phyloP scores from a whole-genome alignment of 2,113 vertebrate species.

The Chaetodon trifascialis region DNA sequence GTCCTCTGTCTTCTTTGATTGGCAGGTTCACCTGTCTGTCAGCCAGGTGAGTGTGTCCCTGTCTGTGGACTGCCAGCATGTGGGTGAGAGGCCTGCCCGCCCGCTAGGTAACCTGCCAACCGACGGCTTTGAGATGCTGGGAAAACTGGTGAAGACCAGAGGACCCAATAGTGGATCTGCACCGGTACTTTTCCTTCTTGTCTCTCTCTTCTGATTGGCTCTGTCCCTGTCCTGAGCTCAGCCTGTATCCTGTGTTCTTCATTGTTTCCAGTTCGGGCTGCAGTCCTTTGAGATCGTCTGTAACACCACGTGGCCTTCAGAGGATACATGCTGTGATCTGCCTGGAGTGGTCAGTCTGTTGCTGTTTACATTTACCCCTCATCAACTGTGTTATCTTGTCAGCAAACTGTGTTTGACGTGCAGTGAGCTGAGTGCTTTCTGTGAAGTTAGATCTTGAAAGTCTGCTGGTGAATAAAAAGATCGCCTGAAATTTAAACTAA shows the following conservation, averaged over 20 bases:
- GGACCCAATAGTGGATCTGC: constrained; percentile 91
- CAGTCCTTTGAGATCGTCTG: constrained; percentile 91
- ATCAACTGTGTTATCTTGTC: not conserved
- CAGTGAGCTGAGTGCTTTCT: too few species aligned
- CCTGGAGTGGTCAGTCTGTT: constrained; percentile 86
- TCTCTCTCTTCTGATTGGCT: not conserved
- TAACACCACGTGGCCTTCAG: constrained; percentile 86
- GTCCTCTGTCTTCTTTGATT: constrained; percentile 21
- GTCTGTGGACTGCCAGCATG: constrained; percentile 91
- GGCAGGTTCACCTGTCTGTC: constrained; percentile 91
- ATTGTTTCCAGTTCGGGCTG: constrained; percentile 88
- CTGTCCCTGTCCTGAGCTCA: not conserved
- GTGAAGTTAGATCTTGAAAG: too few species aligned
- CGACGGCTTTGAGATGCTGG: constrained; percentile 90
- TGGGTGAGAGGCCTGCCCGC: constrained; percentile 86
- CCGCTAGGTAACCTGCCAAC: constrained; percentile 84
- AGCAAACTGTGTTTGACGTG: not conserved
- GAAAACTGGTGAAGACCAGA: constrained; percentile 88
- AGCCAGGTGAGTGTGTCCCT: constrained; percentile 88
- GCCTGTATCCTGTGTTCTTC: not conserved
- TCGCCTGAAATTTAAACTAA: too few species aligned
- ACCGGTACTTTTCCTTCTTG: constrained; percentile 73
- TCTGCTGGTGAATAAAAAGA: too few species aligned
- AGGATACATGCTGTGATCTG: constrained; percentile 93
- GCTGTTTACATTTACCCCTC: not conserved